A percentile compares a stretch with the other conserved stretches of the same genome.
Conservation (phyloP, 2,113 vertebrate genomes). For the Grammomys surdaster region DNA sequence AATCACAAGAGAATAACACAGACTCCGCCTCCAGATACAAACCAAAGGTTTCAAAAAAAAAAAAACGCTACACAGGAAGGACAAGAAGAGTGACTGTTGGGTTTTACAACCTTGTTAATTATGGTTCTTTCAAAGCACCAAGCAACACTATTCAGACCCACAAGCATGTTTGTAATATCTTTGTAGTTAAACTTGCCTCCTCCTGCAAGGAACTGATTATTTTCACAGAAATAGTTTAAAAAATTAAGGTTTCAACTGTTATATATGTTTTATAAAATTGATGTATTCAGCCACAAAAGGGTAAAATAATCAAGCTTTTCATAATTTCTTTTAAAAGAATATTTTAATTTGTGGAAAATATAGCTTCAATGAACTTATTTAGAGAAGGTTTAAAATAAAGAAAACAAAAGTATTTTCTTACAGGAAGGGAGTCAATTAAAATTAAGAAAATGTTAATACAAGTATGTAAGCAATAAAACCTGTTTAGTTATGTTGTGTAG, state of each 20-base stretch:
- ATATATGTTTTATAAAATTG: not conserved
- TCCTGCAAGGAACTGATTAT: not conserved
- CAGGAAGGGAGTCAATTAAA: not conserved
- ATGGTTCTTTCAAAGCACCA: not conserved
- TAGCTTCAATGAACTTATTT: conserved; percentile 11
- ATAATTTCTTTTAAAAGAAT: conserved; percentile 5
- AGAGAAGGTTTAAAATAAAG: conserved; percentile 26
- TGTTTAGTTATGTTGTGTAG: not conserved
- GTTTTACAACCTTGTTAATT: conserved; percentile 22
- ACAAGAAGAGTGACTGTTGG: not conserved
- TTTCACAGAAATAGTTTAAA: conserved; percentile 41
- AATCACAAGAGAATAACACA: conserved; percentile 45
- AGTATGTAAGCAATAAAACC: not conserved
- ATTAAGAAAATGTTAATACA: not conserved
- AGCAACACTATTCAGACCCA: not conserved
- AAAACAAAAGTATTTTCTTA: conserved; percentile 37
- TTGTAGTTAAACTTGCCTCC: not conserved
- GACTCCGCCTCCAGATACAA: not conserved
- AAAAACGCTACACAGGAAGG: conserved; percentile 1
- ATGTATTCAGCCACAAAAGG: not conserved
- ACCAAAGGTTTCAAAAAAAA: conserved; percentile 38
- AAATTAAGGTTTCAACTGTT: conserved; percentile 13
- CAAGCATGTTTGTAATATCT: not conserved
- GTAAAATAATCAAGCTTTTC: conserved; percentile 12
- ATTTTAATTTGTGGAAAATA: conserved; percentile 28